Percentiles rank a stretch among this genome's conserved stretches.
phyloP scores from a whole-genome alignment of 2,797 vertebrate species.

The Gymnoscopelus microlampas region DNA sequence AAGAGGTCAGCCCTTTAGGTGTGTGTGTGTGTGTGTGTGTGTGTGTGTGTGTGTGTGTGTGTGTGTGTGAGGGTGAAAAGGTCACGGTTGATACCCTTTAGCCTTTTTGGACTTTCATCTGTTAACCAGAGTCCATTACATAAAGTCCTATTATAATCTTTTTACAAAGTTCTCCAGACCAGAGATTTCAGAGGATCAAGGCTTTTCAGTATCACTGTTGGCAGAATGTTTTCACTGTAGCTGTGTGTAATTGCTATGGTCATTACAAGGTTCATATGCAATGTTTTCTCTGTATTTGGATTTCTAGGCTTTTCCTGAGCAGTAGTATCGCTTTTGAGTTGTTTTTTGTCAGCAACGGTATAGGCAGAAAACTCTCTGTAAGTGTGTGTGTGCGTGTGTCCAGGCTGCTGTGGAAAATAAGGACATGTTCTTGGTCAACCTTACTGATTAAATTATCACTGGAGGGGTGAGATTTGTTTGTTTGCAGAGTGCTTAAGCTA shows the following conservation, averaged over 20 bases:
- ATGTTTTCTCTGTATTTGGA: neutral
- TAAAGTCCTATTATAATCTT: constrained; percentile 44
- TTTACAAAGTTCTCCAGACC: constrained; percentile 26
- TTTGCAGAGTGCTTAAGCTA: neutral
- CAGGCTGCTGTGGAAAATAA: neutral
- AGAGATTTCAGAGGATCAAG: constrained; percentile 27
- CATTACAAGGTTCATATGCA: neutral
- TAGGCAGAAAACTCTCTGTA: neutral
- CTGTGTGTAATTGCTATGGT: neutral
- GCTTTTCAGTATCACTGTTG: constrained; percentile 26
- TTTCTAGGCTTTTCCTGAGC: no score
- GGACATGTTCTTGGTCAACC: no score
- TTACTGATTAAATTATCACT: no score
- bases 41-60: constrained; percentile 26
- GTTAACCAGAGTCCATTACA: constrained; percentile 46
- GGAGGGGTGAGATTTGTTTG: no score
- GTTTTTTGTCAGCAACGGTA: no score
- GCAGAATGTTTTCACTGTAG: constrained; percentile 35
- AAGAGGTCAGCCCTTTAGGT: constrained; percentile 69
- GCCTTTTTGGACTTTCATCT: constrained; percentile 56
- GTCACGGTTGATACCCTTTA: constrained; percentile 52
- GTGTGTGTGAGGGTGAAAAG: constrained; percentile 61
- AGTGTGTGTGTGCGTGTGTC: neutral
- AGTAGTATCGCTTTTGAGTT: no score
- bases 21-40: no score